Conservation (phyloP, 2,113 vertebrate species). For the Ageneiosus marmoratus region DNA sequence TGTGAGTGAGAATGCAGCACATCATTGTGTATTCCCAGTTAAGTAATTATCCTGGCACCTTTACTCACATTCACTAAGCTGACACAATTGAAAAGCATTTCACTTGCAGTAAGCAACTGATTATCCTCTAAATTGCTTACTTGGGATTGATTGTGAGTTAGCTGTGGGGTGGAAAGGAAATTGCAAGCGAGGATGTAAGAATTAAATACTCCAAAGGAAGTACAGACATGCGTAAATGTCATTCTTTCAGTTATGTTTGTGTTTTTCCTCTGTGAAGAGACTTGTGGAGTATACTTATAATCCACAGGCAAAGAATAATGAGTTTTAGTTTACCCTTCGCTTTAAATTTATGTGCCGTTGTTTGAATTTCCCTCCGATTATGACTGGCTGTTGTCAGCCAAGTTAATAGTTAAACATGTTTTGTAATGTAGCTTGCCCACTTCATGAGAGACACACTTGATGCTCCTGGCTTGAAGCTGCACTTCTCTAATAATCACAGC, state of each 20-base stretch:
- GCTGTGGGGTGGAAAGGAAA: constrained; percentile 48
- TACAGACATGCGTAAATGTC: not conserved
- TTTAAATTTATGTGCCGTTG: constrained; percentile 47
- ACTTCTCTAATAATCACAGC: not conserved
- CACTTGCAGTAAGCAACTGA: constrained; percentile 56
- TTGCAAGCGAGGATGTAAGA: constrained; percentile 4
- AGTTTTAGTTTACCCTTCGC: constrained; percentile 47
- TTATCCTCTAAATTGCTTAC: constrained; percentile 58
- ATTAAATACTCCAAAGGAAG: constrained; percentile 14
- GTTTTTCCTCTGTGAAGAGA: constrained; percentile 43
- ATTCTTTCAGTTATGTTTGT: constrained; percentile 29
- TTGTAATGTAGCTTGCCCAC: not conserved
- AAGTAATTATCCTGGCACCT: constrained; percentile 53
- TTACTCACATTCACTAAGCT: constrained; percentile 54
- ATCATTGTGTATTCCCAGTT: constrained; percentile 11
- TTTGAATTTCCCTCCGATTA: constrained; percentile 50
- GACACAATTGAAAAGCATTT: constrained; percentile 56
- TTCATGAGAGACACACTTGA: not conserved
- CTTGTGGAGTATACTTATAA: constrained; percentile 53
- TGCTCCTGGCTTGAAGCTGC: not conserved
- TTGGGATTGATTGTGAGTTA: constrained; percentile 57
- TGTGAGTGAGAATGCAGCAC: not conserved
- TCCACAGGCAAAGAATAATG: constrained; percentile 53
- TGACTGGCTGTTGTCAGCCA: constrained; percentile 27
- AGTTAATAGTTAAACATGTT: constrained; percentile 30